Evolutionary conservation across 2,113 vertebrate genomes (phyloP).

Genomic region (Cololabis saira): DNA sequence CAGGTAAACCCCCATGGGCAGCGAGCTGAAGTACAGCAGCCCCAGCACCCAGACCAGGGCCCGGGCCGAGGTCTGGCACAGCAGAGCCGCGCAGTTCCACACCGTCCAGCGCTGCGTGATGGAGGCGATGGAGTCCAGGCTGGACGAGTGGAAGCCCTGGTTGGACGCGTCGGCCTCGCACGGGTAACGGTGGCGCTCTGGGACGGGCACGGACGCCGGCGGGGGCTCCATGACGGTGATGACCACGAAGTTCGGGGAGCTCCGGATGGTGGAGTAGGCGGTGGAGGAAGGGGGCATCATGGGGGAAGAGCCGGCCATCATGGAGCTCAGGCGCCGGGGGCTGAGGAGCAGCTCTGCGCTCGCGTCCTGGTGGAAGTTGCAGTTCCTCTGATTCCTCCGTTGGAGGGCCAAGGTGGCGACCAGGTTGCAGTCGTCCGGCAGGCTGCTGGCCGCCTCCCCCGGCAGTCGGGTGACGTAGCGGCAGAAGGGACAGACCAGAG

Average conservation of each 20-base stretch:
- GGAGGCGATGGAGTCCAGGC: conserved; percentile 90
- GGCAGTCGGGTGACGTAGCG: conserved; percentile 88
- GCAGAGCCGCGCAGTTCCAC: conserved; percentile 90
- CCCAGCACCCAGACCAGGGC: conserved; percentile 92
- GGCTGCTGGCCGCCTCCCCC: conserved; percentile 83
- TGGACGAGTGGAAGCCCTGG: conserved; percentile 85
- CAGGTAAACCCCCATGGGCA: conserved; percentile 95
- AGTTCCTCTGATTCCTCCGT: conserved; percentile 83
- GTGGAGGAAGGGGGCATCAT: conserved; percentile 50
- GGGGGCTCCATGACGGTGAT: conserved; percentile 96
- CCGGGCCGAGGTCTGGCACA: conserved; percentile 90
- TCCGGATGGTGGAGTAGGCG: conserved; percentile 71
- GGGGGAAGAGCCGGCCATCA: conserved; percentile 84
- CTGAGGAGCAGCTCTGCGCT: conserved; percentile 88
- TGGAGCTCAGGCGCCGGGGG: conserved; percentile 86
- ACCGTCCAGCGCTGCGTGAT: conserved; percentile 88
- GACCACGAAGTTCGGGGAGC: conserved; percentile 88
- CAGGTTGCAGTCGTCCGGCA: conserved; percentile 92
- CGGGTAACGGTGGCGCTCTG: conserved; percentile 69
- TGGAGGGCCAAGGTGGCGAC: conserved; percentile 85
- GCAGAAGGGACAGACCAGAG: conserved; percentile 94
- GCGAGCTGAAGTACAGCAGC: conserved; percentile 92
- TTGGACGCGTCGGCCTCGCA: conserved; percentile 4
- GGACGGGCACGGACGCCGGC: conserved; percentile 71
- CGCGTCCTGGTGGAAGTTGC: conserved; percentile 84